Evolutionary conservation across 2,888 invertebrate species (phyloP).

Genomic region (Notodonta dromedarius): DNA sequence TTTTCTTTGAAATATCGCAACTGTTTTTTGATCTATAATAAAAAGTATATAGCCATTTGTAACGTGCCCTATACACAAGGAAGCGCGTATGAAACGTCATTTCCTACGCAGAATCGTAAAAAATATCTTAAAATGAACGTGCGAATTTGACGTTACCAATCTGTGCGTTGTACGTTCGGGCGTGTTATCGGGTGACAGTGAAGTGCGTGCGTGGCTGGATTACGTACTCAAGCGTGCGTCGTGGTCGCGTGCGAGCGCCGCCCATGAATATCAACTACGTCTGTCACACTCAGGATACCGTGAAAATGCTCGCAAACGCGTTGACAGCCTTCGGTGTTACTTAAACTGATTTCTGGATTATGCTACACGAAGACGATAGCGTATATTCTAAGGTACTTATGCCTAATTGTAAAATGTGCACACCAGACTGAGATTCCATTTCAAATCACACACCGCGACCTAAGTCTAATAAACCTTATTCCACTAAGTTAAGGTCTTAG

Average conservation of each 20-base stretch:
- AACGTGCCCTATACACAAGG: no score
- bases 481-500: no score
- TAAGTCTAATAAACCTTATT: no score
- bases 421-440: no score
- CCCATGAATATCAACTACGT: slow-evolving; percentile 6
- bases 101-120: background rate
- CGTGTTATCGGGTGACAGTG: slow-evolving; percentile 2
- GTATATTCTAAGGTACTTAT: background rate
- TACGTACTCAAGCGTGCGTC: background rate
- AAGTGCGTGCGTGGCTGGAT: background rate
- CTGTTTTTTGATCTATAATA: no score
- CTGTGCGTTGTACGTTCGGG: background rate
- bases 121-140: background rate
- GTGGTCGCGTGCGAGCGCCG: background rate
- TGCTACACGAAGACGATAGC: background rate
- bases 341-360: background rate
- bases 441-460: no score
- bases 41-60: no score
- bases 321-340: background rate
- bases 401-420: no score
- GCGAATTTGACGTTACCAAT: background rate
- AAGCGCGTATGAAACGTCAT: background rate
- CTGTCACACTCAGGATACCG: background rate
- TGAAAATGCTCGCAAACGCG: background rate
- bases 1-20: no score